Conservation (phyloP, 1,140 invertebrate species). For the Coptotermes formosanus region DNA sequence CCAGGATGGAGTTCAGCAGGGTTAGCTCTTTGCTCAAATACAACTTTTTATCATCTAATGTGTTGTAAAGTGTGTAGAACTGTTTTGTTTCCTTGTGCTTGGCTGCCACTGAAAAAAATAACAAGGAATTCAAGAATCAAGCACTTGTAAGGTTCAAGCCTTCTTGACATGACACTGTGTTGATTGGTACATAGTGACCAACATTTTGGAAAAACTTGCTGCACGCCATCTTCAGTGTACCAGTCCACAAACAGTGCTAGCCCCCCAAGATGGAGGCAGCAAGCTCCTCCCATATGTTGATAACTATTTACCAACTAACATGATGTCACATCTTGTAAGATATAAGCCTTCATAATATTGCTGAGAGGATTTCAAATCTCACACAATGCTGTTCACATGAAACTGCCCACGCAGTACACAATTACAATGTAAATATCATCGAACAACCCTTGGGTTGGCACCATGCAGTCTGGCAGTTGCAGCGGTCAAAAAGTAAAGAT, state of each 20-base stretch:
- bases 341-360: too few relatives aligned
- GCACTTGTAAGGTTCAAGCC: background rate
- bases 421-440: background rate
- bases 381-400: background rate
- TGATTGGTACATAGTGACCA: too few relatives aligned
- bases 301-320: too few relatives aligned
- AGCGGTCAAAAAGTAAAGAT: too few relatives aligned
- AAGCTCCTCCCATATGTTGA: too few relatives aligned
- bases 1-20: constrained; percentile 90
- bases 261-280: too few relatives aligned
- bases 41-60: constrained; percentile 87
- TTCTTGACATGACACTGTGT: too few relatives aligned
- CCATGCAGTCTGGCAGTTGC: too few relatives aligned
- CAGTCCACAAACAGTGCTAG: background rate
- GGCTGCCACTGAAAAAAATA: constrained; percentile 71
- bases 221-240: background rate
- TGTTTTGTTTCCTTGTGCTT: constrained; percentile 97
- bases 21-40: constrained; percentile 90
- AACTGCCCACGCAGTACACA: background rate
- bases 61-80: constrained; percentile 95
- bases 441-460: too few relatives aligned
- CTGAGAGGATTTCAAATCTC: too few relatives aligned
- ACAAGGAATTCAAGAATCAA: constrained; percentile 27
- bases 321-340: too few relatives aligned
- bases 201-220: too few relatives aligned